Evolutionary conservation across 2,113 vertebrate genomes (phyloP).

Genomic region (Delphinus delphis): DNA sequence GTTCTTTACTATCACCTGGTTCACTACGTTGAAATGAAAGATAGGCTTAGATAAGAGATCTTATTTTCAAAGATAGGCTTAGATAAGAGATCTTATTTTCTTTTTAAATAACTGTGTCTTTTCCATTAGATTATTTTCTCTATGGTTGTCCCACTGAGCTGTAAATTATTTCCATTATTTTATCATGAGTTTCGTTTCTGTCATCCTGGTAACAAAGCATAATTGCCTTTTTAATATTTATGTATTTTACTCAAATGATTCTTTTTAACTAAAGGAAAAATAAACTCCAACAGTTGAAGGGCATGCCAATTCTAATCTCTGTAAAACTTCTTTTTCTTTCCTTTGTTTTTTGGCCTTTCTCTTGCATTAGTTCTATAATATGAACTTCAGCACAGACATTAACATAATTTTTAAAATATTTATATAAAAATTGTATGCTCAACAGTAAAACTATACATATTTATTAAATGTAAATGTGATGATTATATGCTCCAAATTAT

Average conservation of each 20-base stretch:
- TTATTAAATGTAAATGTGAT: constrained; percentile 20
- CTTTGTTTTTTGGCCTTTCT: neutral
- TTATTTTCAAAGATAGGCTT: constrained; percentile 75
- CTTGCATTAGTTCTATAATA: neutral
- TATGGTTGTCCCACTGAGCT: constrained; percentile 72
- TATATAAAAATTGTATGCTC: neutral
- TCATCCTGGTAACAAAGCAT: constrained; percentile 76
- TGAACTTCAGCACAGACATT: neutral
- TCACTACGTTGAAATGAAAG: constrained; percentile 64
- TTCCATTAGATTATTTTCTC: constrained; percentile 65
- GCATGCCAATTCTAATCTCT: constrained; percentile 55
- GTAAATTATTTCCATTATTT: constrained; percentile 82
- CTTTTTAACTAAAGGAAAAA: constrained; percentile 74
- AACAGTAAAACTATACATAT: neutral
- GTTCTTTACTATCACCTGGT: constrained; percentile 57
- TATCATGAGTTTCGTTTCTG: constrained; percentile 78
- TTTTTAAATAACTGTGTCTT: constrained; percentile 70
- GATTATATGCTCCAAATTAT: neutral
- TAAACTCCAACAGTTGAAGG: constrained; percentile 68
- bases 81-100: constrained; percentile 72
- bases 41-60: constrained; percentile 65
- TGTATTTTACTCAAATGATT: constrained; percentile 72
- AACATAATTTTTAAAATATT: constrained; percentile 15
- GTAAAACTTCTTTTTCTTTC: constrained; percentile 37
- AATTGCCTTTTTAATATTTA: constrained; percentile 79